Evolutionary conservation across 2,888 invertebrate species (phyloP).

Genomic region (Thereva unica): DNA sequence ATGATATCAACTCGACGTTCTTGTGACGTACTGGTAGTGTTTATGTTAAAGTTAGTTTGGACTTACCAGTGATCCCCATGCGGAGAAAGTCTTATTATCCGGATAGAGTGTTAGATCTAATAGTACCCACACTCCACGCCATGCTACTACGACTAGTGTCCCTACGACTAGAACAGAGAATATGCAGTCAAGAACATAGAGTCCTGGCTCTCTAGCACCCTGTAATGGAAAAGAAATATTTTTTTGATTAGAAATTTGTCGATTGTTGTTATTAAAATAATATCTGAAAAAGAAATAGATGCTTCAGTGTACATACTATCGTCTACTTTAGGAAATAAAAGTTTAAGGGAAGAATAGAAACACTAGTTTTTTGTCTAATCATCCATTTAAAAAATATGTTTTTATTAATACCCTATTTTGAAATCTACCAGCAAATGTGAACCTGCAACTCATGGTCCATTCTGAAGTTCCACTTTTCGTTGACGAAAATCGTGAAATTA

Average conservation of each 20-base stretch:
- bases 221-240: slow-evolving; percentile 57
- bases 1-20: not conserved
- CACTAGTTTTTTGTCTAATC: not conserved
- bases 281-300: not conserved
- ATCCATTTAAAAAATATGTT: not conserved
- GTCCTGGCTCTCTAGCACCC: slow-evolving; percentile 70
- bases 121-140: slow-evolving; percentile 85
- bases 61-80: slow-evolving; percentile 80
- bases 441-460: no score
- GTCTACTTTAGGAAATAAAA: not conserved
- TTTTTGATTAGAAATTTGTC: slow-evolving; percentile 1
- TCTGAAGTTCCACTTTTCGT: no score
- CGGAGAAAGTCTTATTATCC: slow-evolving; percentile 67
- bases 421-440: no score
- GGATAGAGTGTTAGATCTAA: slow-evolving; percentile 82
- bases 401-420: not conserved
- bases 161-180: slow-evolving; percentile 85
- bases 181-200: slow-evolving; percentile 81
- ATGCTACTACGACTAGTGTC: slow-evolving; percentile 83
- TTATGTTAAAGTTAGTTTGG: not conserved
- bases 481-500: no score
- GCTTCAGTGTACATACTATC: no score
- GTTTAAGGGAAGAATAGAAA: not conserved
- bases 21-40: not conserved
- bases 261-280: not conserved